Conservation (phyloP, 2,113 vertebrate species). For the Scytalopus superciliaris region DNA sequence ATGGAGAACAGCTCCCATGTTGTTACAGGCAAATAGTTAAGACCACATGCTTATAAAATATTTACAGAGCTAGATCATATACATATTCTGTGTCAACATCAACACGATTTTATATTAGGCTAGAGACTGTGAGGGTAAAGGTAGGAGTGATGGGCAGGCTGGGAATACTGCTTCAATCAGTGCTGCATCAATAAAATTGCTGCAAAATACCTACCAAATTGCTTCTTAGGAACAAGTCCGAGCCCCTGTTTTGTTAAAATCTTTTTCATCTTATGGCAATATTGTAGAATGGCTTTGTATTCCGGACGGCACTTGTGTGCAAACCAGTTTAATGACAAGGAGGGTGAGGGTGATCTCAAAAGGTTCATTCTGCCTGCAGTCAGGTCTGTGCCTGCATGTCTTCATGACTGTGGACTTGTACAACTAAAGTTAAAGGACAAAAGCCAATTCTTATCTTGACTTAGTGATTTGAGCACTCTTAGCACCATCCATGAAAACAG, state of each 20-base stretch:
- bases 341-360: neutral
- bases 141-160: neutral
- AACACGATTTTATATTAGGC: constrained; percentile 22
- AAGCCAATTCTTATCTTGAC: neutral
- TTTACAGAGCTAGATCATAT: neutral
- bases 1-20: neutral
- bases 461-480: neutral
- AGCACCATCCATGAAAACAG: neutral
- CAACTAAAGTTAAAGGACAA: neutral
- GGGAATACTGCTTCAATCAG: neutral
- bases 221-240: neutral
- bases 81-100: neutral
- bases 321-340: neutral
- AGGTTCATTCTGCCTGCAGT: neutral
- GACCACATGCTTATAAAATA: constrained; percentile 10
- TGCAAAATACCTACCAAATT: neutral
- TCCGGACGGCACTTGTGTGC: neutral
- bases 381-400: neutral
- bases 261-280: neutral
- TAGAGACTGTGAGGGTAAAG: neutral
- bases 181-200: neutral
- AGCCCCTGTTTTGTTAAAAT: neutral
- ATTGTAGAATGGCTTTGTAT: neutral
- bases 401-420: fast-evolving
- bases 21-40: neutral